phyloP scores from a whole-genome alignment of 2,113 vertebrate species.

The Pituophis catenifer region DNA sequence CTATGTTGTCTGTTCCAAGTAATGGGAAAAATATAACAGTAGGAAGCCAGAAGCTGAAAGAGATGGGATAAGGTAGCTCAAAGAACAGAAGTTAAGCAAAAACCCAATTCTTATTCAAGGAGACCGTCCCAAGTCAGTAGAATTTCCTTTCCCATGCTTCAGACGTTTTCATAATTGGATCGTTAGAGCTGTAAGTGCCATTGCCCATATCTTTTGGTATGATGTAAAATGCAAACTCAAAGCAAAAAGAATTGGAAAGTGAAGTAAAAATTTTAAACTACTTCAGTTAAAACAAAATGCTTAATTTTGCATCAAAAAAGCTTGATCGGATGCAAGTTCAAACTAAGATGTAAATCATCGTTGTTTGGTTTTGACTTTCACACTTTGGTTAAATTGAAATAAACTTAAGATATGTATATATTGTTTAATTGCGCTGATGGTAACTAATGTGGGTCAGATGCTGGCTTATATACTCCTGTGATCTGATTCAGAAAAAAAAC shows the following conservation, averaged over 20 bases:
- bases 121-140: not conserved
- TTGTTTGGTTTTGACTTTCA: not conserved
- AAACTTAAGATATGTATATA: not conserved
- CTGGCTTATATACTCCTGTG: not conserved
- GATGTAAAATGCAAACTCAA: not conserved
- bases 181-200: not conserved
- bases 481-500: not conserved
- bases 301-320: not conserved
- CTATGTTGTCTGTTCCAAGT: not conserved
- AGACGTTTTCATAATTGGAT: not conserved
- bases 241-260: not conserved
- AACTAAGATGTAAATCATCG: not conserved
- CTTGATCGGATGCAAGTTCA: slow-evolving; percentile 10
- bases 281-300: slow-evolving; percentile 7
- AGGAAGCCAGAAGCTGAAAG: not conserved
- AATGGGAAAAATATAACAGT: not conserved
- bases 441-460: not conserved
- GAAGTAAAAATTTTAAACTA: not conserved
- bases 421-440: not conserved
- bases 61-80: not conserved
- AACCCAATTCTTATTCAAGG: not conserved
- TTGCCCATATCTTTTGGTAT: not conserved
- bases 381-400: not conserved
- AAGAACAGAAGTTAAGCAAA: not conserved
- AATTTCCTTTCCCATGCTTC: not conserved